Evolutionary conservation across 2,888 invertebrate species (phyloP).

Genomic region (Dryobota labecula): DNA sequence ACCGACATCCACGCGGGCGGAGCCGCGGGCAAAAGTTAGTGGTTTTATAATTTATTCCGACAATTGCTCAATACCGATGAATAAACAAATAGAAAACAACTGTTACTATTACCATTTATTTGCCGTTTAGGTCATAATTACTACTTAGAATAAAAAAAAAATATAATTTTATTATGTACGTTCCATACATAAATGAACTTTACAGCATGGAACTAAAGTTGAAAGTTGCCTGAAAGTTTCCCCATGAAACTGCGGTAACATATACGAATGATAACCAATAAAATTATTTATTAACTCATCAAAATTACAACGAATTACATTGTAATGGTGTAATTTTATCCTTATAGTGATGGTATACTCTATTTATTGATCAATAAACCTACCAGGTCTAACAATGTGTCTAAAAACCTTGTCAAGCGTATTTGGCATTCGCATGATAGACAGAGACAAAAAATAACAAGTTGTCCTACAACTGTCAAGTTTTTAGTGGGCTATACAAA

Average conservation of each 20-base stretch:
- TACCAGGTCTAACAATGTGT: not conserved
- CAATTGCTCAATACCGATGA: conserved; percentile 23
- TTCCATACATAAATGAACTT: not conserved
- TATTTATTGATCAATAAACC: conserved; percentile 43
- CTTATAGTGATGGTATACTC: not conserved
- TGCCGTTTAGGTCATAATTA: conserved; percentile 34
- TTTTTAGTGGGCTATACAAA: conserved; percentile 29
- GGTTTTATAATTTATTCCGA: conserved; percentile 16
- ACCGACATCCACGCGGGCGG: too few relatives aligned
- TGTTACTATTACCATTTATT: conserved; percentile 10
- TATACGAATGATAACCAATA: not conserved
- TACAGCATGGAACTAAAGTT: not conserved
- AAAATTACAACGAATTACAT: conserved; percentile 32
- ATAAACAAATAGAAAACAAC: conserved; percentile 8
- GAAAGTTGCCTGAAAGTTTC: not conserved
- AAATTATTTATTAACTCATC: conserved; percentile 10
- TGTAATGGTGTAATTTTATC: conserved; percentile 28
- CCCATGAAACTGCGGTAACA: not conserved
- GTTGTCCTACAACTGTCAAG: conserved; percentile 18
- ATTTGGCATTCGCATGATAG: not conserved
- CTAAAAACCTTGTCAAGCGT: conserved; percentile 16
- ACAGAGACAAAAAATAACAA: conserved; percentile 37
- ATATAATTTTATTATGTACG: not conserved
- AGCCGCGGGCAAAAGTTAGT: too few relatives aligned
- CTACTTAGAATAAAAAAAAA: conserved; percentile 18